Conservation (phyloP, 2,113 vertebrate genomes). For the Anguilla rostrata region DNA sequence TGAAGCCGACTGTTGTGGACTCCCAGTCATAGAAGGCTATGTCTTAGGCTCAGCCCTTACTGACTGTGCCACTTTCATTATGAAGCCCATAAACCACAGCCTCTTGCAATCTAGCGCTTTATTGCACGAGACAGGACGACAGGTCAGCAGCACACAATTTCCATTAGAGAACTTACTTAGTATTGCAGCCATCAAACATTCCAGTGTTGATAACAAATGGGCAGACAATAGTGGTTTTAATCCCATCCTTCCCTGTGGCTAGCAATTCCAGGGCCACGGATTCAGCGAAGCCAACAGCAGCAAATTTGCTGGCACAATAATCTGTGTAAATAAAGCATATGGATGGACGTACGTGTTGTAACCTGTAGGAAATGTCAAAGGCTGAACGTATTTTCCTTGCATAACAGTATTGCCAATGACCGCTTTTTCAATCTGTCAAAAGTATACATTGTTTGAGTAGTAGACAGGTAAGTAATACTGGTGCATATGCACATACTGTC, state of each 20-base stretch:
- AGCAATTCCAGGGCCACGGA: slow-evolving; percentile 74
- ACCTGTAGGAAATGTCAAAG: not conserved
- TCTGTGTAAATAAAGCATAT: slow-evolving; percentile 64
- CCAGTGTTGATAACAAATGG: slow-evolving; percentile 87
- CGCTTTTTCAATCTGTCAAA: not conserved
- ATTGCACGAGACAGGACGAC: not conserved
- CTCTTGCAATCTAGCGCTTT: not conserved
- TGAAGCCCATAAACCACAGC: not conserved
- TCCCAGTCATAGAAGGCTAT: not conserved
- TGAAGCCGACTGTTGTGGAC: not conserved
- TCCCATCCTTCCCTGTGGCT: slow-evolving; percentile 63
- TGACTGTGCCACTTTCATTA: not conserved
- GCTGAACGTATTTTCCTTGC: not conserved
- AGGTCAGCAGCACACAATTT: not conserved
- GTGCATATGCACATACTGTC: too few relatives aligned
- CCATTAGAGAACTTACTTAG: slow-evolving; percentile 69
- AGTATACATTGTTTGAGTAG: not conserved
- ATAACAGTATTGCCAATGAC: not conserved
- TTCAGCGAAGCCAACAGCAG: slow-evolving; percentile 86
- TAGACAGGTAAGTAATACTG: too few relatives aligned
- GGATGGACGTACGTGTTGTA: not conserved
- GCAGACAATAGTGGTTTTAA: slow-evolving; percentile 91
- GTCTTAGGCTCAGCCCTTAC: not conserved
- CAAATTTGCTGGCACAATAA: slow-evolving; percentile 95
- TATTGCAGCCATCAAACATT: slow-evolving; percentile 85